These are phyloP conservation scores for Abrostola tripartita DNA, from an alignment of 2,888 invertebrate genomes.

Conservation along the genomic window DNA sequence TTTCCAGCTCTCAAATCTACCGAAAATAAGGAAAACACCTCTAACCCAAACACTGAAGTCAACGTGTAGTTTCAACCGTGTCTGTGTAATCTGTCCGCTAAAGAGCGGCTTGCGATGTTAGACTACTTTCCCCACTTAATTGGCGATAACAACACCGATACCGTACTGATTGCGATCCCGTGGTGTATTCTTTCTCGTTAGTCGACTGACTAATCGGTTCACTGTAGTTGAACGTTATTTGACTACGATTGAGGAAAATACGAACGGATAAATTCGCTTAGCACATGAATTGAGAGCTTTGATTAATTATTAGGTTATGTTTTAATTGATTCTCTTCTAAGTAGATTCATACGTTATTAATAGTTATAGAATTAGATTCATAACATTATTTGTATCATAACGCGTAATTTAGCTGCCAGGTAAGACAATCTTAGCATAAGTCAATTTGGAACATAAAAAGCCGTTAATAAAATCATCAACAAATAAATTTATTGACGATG, in stretches of 20 bases:
- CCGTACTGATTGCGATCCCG: slow-evolving; percentile 63
- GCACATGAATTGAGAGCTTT: slow-evolving; percentile 12
- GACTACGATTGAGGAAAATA: slow-evolving; percentile 40
- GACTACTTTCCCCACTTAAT: slow-evolving; percentile 61
- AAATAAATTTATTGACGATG: too few species aligned
- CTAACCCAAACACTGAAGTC: background rate
- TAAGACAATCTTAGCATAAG: too few species aligned
- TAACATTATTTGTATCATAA: too few species aligned
- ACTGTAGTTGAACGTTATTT: slow-evolving; percentile 26
- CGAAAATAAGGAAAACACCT: background rate
- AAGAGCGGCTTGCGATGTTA: slow-evolving; percentile 29
- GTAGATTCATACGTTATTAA: too few species aligned
- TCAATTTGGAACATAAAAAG: too few species aligned
- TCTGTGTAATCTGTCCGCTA: too few species aligned
- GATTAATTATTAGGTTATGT: background rate
- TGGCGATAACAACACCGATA: slow-evolving; percentile 67
- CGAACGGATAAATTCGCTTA: slow-evolving; percentile 26
- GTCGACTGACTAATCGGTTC: slow-evolving; percentile 51
- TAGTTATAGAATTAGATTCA: too few species aligned
- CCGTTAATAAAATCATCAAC: too few species aligned
- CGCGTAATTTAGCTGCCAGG: too few species aligned
- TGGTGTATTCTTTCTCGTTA: slow-evolving; percentile 63
- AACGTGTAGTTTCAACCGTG: background rate
- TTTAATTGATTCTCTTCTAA: too few species aligned
- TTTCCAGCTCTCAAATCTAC: background rate